Evolutionary conservation across 1,140 invertebrate species (phyloP), one percentile per base, ranked within the genome.

Genomic region (Wasmannia auropunctata): DNA sequence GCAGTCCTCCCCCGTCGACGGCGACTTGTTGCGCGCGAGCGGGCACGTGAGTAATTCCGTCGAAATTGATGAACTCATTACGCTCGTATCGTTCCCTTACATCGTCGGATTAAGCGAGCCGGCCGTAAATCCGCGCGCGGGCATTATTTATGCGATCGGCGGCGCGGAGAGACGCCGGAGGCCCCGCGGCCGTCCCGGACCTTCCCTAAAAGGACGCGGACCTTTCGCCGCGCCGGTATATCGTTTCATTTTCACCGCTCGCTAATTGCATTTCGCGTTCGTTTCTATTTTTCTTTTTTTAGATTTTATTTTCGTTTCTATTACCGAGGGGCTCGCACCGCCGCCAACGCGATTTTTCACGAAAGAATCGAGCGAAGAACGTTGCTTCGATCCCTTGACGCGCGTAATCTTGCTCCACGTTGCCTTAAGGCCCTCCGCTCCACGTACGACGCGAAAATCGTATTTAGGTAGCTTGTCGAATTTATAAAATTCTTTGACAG

Each of bases 51-150:
- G 87, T 75, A 86, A 89, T 81, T 65, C 83, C 76, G 56, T 86
- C 60, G 63, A 85, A 89, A 89, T 89, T 83, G 88, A 89, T 80
- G 75, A 89, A 88, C 88, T 89, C 86, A 83, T 89, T 88, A 85
- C 87, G 79, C 58, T 54, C 31, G 14, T 75, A 46, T 54, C 63
- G 69, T 75, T 80, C 40, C n/a, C 63, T 77, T 77, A 74, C 67
- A 63, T 83, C 70, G 60, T 51, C 85, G 85, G 72, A 85, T 85
- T 85, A 85, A 76, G 81, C 81, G 81, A 58, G 51, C 51, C 79
- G 67, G 79, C 40, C 67, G 67, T 83, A 83, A 83, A 83, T 83
- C 40, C 67, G 67, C n/a, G 37, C 46, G 46, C 79, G 67, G 7
- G 25, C 10, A 22, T 83, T 83, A 83, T 83, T 83, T 83, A 83